Percentiles rank a stretch among this genome's conserved stretches.
phyloP scores from a whole-genome alignment of 2,888 invertebrate species.

The Gisinianus flammeolus region DNA sequence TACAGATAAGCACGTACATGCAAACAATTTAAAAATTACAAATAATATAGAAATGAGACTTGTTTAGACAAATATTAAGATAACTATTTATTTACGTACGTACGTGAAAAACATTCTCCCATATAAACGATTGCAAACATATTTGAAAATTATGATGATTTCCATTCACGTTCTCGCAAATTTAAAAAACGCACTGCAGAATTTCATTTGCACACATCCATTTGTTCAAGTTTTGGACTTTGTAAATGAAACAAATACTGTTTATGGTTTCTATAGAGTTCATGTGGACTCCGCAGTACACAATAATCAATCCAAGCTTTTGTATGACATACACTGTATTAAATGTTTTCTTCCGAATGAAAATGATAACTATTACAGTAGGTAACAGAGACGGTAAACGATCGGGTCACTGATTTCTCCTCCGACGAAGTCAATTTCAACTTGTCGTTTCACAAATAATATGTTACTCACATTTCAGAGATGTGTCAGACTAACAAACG shows the following conservation, averaged over 20 bases:
- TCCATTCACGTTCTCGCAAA: neutral
- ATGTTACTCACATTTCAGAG: neutral
- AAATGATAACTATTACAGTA: no score
- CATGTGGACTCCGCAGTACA: neutral
- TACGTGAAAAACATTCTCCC: slow-evolving; percentile 8
- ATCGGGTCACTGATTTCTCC: no score
- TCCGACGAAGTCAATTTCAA: no score
- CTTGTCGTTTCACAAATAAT: neutral
- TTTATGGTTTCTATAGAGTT: neutral
- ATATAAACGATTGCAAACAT: slow-evolving; percentile 1
- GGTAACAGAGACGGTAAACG: no score
- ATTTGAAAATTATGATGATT: neutral
- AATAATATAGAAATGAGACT: no score
- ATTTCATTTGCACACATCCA: neutral
- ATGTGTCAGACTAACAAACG: neutral
- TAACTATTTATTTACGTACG: neutral
- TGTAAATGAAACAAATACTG: neutral
- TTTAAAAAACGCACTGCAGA: neutral
- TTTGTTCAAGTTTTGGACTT: neutral
- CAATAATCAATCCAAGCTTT: neutral
- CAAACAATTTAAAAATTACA: neutral
- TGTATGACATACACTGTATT: neutral
- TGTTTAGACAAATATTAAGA: neutral
- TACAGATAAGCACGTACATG: neutral
- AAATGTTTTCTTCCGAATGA: no score